Evolutionary conservation across 2,797 vertebrate genomes (phyloP), one percentile per base, ranked within the genome.

Genomic region (Eptatretus atami): DNA sequence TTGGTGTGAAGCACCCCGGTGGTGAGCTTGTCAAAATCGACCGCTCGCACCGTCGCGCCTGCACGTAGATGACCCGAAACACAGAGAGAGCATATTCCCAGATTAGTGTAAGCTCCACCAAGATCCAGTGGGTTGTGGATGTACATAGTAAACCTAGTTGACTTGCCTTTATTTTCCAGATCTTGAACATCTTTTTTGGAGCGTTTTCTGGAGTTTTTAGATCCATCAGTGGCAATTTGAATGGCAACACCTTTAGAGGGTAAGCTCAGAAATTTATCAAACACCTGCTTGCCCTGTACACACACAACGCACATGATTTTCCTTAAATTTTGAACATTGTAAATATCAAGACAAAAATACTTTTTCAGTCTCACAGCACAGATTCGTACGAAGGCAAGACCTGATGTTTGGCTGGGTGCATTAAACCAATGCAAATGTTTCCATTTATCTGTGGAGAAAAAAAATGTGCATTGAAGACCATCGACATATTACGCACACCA

Each of bases 1-100:
- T 79, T 81, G 64, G 79, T 80, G 74, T 80, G 77, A 55, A 78
- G 10, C 12, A 82, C 73, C 53, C 78, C 78, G 13, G 76, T 77
- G 1, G 77, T 79, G n/a, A 77, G 25, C 12, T 69, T 69, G 14
- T 68, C 65, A 19, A 79, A 73, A 57, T 77, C 54, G n/a, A 80
- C 72, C 15, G 71, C 71, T 63, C 74, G 66, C 65, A 81, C 69
- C n/a, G 78, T 73, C n/a, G 76, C 78, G 53, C 76, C 78, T 79
- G 68, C 10, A 6, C 53, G 64, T 10, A 11, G 10, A 15, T 14
- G 19, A 11, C 6, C 6, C n/a, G 10, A 52, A 19, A 13, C 25
- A 15, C 14, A 15, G 10, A 13, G 12, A 10, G 6, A 15, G 9
- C 6, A 25, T 14, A 14, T 13, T 14, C 13, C 6, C 11, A 53